Evolutionary conservation across 2,888 invertebrate species (phyloP), one percentile per base, ranked within the genome.

Genomic region (Xestobium rufovillosum): DNA sequence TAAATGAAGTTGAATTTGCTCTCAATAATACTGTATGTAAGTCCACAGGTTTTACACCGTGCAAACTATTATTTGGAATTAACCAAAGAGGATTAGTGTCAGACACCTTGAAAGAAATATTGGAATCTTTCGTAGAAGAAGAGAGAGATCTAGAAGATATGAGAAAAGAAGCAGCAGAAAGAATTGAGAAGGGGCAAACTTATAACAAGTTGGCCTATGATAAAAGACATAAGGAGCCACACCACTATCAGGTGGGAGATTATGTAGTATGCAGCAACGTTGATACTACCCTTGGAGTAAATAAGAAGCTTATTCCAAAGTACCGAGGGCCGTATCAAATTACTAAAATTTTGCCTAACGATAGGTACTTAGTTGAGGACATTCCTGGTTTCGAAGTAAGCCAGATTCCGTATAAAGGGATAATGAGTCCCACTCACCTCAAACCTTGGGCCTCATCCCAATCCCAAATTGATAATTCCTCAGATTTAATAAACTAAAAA

Each of bases 41-140:
- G 36, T 36, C 50, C 9, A 51, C 56, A n/a, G 46, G 49, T 1
- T 47, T 56, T 31, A 48, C 53, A 1, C 51, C 56, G 1, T 49
- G 50, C 41, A 45, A 38, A 16, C 31, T 52, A 25, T 38, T 57
- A 9, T 56, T 54, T 30, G 56, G 55, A 1, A 33, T 49, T 3
- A 19, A 48, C 28, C 57, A 59, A 31, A 43, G 43, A 29, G 50
- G 51, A 8, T 14, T 38, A 3, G 25, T 46, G 9, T 14, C 42
- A 14, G 53, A 55, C 16, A 34, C 40, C 8, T 4, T 50, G n/a
- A 40, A 36, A 15, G 35, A 41, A 8, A 37, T 36, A 16, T 23
- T 50, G 26, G 34, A 42, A 16, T 23, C 38, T 10, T 12, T 30
- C 11, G 9, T 36, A 11, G 27, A 49, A 6, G 26, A 34, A 11